Conservation (phyloP, 2,888 invertebrate genomes). For the Tiliacea citrago region DNA sequence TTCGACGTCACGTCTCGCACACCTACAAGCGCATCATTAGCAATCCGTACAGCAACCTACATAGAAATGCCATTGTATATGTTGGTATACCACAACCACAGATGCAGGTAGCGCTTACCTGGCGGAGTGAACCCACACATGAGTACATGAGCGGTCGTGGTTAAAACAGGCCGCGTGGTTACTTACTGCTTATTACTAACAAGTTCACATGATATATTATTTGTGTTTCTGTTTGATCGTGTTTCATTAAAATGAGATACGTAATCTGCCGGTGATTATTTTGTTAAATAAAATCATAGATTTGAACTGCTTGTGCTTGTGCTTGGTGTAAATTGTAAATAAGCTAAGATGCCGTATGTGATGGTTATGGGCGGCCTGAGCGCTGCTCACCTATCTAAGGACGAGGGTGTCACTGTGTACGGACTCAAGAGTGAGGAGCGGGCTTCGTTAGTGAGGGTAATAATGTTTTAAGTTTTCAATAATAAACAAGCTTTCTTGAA, state of each 20-base stretch:
- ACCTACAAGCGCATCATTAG: conserved; percentile 70
- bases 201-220: conserved; percentile 36
- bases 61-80: conserved; percentile 67
- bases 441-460: conserved; percentile 77
- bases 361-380: conserved; percentile 89
- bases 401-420: conserved; percentile 87
- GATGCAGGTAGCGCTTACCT: conserved; percentile 76
- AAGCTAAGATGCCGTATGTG: conserved; percentile 85
- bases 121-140: conserved; percentile 84
- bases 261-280: conserved; percentile 72
- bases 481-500: neutral
- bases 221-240: conserved; percentile 29
- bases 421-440: conserved; percentile 88
- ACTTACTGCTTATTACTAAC: conserved; percentile 60
- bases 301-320: conserved; percentile 27
- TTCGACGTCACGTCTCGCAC: conserved; percentile 78
- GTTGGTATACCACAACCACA: conserved; percentile 55
- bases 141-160: conserved; percentile 77
- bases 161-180: conserved; percentile 73
- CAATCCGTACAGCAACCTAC: conserved; percentile 67
- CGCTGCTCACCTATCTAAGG: conserved; percentile 85
- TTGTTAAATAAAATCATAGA: conserved; percentile 11
- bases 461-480: neutral
- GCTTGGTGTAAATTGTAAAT: conserved; percentile 56
- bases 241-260: conserved; percentile 75